Conservation (phyloP, 2,888 invertebrate genomes). For the Cephalotes varians region DNA sequence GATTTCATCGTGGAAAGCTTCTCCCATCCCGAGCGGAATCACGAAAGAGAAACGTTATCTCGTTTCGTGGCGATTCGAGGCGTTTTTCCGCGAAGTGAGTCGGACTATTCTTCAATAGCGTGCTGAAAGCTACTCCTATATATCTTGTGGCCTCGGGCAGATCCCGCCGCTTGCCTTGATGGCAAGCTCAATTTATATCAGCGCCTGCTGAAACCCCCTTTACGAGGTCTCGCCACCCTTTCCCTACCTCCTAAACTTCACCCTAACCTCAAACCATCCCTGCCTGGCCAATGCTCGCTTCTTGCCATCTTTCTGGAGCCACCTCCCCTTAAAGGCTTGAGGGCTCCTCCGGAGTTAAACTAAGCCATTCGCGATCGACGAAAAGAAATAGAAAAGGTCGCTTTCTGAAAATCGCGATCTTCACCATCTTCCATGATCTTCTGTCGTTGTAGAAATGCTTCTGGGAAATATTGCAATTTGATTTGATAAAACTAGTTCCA, state of each 20-base stretch:
- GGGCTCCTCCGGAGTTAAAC: conserved; percentile 74
- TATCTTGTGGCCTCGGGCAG: conserved; percentile 79
- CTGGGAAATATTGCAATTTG: conserved; percentile 4
- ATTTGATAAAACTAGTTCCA: conserved; percentile 1
- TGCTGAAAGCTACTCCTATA: conserved; percentile 81
- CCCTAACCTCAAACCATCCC: conserved; percentile 67
- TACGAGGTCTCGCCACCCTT: conserved; percentile 81
- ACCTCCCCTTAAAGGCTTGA: conserved; percentile 63
- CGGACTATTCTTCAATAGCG: conserved; percentile 80
- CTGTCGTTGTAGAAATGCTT: conserved; percentile 24
- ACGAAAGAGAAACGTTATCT: conserved; percentile 71
- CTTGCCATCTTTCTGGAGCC: conserved; percentile 67
- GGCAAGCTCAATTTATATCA: conserved; percentile 85
- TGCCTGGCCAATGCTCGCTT: conserved; percentile 58
- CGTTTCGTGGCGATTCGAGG: conserved; percentile 69
- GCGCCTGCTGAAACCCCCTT: conserved; percentile 84
- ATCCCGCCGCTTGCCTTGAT: conserved; percentile 84
- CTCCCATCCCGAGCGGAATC: conserved; percentile 40
- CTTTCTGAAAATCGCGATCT: conserved; percentile 38
- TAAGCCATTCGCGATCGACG: conserved; percentile 77
- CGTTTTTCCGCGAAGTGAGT: conserved; percentile 73
- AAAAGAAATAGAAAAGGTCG: conserved; percentile 71
- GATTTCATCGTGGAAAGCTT: conserved; percentile 65
- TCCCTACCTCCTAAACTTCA: conserved; percentile 68
- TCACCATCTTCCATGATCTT: conserved; percentile 34